Evolutionary conservation across 2,888 invertebrate genomes (phyloP).

Genomic region (Glaucopsyche alexis): DNA sequence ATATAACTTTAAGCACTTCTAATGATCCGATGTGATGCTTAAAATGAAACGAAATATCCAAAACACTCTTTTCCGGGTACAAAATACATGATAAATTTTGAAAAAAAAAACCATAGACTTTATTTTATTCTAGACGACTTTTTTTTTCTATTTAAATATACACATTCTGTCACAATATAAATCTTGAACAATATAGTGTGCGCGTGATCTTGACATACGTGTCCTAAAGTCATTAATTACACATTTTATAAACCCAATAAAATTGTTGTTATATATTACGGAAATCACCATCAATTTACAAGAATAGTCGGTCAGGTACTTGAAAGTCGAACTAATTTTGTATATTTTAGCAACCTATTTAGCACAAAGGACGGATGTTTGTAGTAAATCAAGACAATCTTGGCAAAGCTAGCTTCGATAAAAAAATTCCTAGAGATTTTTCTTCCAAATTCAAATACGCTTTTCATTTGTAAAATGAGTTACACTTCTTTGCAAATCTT

Average conservation of each 20-base stretch:
- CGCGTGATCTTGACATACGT: not conserved
- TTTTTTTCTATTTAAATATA: constrained; percentile 9
- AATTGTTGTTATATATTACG: not conserved
- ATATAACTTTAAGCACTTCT: constrained; percentile 34
- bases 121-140: not conserved
- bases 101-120: no score
- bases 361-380: not conserved
- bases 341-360: not conserved
- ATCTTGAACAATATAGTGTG: not conserved
- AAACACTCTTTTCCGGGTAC: no score
- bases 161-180: constrained; percentile 6
- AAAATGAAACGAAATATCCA: not conserved
- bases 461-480: no score
- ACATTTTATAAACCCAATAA: constrained; percentile 15
- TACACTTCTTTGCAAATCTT: no score
- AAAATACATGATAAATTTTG: not conserved
- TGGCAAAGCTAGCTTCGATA: not conserved
- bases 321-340: not conserved
- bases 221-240: constrained; percentile 1
- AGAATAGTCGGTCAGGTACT: not conserved
- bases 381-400: not conserved
- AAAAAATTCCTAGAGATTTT: no score
- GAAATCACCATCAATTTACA: not conserved
- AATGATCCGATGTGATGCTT: constrained; percentile 36
- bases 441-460: no score